Conservation (phyloP, 2,888 invertebrate genomes). For the Rhingia campestris region DNA sequence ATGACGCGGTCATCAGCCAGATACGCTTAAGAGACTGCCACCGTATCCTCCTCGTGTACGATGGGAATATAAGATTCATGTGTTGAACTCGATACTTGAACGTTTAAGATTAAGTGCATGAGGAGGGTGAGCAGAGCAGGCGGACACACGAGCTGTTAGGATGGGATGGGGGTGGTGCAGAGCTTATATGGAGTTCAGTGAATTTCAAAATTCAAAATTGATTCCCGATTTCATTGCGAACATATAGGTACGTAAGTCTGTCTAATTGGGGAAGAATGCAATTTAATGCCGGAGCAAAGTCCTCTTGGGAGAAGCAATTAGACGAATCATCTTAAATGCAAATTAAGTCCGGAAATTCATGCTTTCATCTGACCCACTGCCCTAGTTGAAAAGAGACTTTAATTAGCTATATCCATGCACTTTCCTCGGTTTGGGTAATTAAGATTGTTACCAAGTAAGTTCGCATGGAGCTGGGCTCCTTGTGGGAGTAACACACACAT, state of each 20-base stretch:
- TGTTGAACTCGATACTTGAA: constrained; percentile 62
- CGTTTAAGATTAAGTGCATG: constrained; percentile 45
- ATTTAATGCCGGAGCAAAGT: constrained; percentile 7
- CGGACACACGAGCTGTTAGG: not conserved
- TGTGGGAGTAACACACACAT: no score
- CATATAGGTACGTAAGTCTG: constrained; percentile 2
- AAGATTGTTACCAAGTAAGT: constrained; percentile 1
- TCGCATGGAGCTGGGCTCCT: not conserved
- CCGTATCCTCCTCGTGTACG: constrained; percentile 5
- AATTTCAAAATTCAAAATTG: constrained; percentile 13
- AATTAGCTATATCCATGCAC: not conserved
- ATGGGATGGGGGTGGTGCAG: not conserved
- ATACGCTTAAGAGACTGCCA: constrained; percentile 37
- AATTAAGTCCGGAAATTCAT: constrained; percentile 41
- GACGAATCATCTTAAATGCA: constrained; percentile 20
- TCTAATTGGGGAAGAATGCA: constrained; percentile 46
- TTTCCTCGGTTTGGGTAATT: constrained; percentile 1
- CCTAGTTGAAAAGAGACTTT: constrained; percentile 10
- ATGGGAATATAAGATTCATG: constrained; percentile 39
- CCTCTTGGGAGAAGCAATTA: constrained; percentile 35
- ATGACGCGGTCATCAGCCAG: constrained; percentile 71
- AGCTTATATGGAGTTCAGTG: constrained; percentile 1
- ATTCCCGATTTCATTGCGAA: constrained; percentile 36
- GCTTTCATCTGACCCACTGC: constrained; percentile 14
- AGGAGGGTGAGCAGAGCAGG: no score